Percentiles rank a stretch among this genome's conserved stretches.
These are phyloP conservation scores for Netelia virgata DNA, from an alignment of 2,888 invertebrate species.

Conservation along the genomic window DNA sequence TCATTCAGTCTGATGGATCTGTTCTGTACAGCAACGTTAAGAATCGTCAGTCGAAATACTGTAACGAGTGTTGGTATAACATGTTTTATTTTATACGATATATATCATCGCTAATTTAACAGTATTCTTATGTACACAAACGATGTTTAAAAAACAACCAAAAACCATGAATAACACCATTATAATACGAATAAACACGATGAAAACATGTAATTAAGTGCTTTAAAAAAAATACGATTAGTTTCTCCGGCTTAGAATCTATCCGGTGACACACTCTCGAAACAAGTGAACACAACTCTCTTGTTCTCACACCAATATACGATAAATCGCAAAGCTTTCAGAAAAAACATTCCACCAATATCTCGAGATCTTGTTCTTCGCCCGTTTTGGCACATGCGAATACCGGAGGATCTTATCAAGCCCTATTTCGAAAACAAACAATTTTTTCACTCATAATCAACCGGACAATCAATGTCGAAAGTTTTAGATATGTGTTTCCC, in stretches of 20 bases:
- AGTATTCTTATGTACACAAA: conserved; percentile 64
- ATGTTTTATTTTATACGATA: conserved; percentile 64
- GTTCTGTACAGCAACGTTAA: conserved; percentile 13
- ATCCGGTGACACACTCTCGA: conserved; percentile 15
- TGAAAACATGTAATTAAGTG: conserved; percentile 14
- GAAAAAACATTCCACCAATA: not conserved
- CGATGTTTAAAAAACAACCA: conserved; percentile 32
- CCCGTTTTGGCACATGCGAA: not conserved
- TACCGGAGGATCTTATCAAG: not conserved
- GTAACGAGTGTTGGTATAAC: conserved; percentile 38
- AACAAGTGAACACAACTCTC: conserved; percentile 5
- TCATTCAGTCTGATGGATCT: conserved; percentile 3
- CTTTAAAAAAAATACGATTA: conserved; percentile 33
- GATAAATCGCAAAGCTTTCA: not conserved
- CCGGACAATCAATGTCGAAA: conserved; percentile 87
- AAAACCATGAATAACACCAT: conserved; percentile 21
- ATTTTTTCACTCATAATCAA: conserved; percentile 71
- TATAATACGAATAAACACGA: conserved; percentile 37
- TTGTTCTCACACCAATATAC: not conserved
- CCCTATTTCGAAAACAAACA: not conserved
- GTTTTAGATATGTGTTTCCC: conserved; percentile 80
- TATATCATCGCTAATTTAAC: conserved; percentile 43
- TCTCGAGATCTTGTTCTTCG: not conserved
- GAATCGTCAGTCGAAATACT: conserved; percentile 48
- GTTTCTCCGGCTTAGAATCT: not conserved